Conservation (phyloP, 2,113 vertebrate species). For the Willisornis vidua region DNA sequence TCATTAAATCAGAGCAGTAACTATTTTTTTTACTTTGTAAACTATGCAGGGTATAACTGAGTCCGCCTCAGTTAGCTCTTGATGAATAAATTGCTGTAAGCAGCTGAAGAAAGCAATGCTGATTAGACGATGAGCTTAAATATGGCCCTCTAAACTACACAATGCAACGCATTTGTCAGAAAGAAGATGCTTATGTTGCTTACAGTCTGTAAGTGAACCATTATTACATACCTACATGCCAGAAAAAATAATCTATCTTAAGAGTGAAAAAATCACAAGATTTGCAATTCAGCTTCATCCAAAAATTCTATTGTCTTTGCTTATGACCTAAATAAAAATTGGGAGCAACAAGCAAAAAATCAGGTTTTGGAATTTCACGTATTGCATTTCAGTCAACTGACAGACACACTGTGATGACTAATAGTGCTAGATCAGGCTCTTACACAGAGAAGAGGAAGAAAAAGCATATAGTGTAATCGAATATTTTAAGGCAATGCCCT, state of each 20-base stretch:
- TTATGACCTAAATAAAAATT: not conserved
- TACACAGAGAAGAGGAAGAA: not conserved
- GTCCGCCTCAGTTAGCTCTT: not conserved
- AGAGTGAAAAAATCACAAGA: not conserved
- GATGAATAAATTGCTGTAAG: not conserved
- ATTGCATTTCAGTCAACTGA: not conserved
- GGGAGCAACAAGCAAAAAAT: not conserved
- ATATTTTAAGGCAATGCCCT: not conserved
- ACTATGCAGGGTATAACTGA: not conserved
- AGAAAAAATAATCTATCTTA: not conserved
- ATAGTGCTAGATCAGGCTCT: not conserved
- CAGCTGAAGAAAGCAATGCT: not conserved
- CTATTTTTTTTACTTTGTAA: not conserved
- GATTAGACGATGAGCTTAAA: not conserved
- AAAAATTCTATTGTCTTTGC: not conserved
- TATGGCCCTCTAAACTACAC: not conserved
- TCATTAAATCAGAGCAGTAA: not conserved
- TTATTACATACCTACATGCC: not conserved
- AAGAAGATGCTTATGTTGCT: not conserved
- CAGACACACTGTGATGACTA: not conserved
- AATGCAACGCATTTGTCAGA: not conserved
- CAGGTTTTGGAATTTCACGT: not conserved
- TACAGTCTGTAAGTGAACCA: not conserved
- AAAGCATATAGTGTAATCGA: not conserved
- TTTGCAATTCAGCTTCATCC: not conserved